These are phyloP conservation scores for Drosophila parabipectinata DNA, from an alignment of 1,140 invertebrate species.

Conservation along the genomic window DNA sequence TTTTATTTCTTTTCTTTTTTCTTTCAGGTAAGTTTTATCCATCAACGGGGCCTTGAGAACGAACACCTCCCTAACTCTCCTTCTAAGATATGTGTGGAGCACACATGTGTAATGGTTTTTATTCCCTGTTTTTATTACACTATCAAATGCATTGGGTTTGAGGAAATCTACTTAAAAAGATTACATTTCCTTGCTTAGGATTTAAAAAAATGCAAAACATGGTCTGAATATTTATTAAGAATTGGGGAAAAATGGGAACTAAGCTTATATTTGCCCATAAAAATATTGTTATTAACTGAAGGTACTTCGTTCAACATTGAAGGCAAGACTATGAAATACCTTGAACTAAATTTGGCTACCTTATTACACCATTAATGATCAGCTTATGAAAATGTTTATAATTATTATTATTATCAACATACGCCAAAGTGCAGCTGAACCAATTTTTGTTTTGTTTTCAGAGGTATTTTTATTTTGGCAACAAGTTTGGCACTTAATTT, in stretches of 20 bases:
- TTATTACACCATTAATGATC: slow-evolving; percentile 40
- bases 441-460: background rate
- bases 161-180: slow-evolving; percentile 29
- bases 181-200: slow-evolving; percentile 13
- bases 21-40: slow-evolving; percentile 74
- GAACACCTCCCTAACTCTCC: background rate
- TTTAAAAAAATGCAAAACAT: background rate
- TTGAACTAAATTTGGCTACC: slow-evolving; percentile 69
- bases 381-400: slow-evolving; percentile 49
- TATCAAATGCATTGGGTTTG: slow-evolving; percentile 5
- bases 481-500: background rate
- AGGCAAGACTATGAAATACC: slow-evolving; percentile 37
- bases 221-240: background rate
- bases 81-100: background rate
- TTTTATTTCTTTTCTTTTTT: slow-evolving; percentile 45
- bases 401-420: slow-evolving; percentile 63
- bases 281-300: slow-evolving; percentile 4
- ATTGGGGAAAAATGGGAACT: background rate
- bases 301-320: slow-evolving; percentile 5
- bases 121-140: slow-evolving; percentile 14
- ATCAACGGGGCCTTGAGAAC: slow-evolving; percentile 24
- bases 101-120: slow-evolving; percentile 47
- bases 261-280: background rate
- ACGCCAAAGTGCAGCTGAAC: slow-evolving; percentile 9
- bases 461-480: slow-evolving; percentile 7